Evolutionary conservation across 2,888 invertebrate species (phyloP), one percentile per base, ranked within the genome.

Genomic region (Chloromyia formosa): DNA sequence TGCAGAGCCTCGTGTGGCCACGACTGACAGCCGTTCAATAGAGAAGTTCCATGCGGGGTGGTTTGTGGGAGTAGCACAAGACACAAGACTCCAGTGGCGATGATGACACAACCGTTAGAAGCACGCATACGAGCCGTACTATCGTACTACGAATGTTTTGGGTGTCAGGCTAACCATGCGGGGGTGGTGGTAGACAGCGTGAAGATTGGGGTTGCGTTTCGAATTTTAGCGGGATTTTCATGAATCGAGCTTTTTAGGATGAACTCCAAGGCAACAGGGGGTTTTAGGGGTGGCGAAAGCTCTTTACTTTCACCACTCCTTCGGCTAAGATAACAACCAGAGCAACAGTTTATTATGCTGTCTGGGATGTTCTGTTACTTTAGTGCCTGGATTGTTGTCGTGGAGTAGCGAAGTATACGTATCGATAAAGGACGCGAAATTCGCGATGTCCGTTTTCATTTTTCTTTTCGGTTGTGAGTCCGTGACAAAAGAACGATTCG

Each of bases 301-400:
- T 71, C 22, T 22, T 69, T 35, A 35, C 27, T 35, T 4, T 7
- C 27, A 35, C 27, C 27, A 35, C 27, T 7, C 27, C 27, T 35
- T 35, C 35, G 45, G 18, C 14, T 54, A 27, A 56, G 42, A 56
- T 71, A 40, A 71, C 40, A 40, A 12, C 40, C 42, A 40, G 58
- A 71, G 71, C 71, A 71, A 71, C 71, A 71, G 71, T 71, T 71
- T 71, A 66, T 66, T 66, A 69, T 69, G 42, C 58, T 66, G 71
- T 71, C 71, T 71, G 71, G 71, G 71, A 56, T 40, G 49, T 66
- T 35, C 40, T 40, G 56, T 58, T 23, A 56, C 40, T 58, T 71
- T 58, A 71, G 71, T 71, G 71, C 71, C 71, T 71, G 71, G 71
- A 71, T 71, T 40, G 71, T 71, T 22, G 71, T 71, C 71, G 71